A percentile compares a stretch with the other conserved stretches of the same genome.
Evolutionary conservation across 2,888 invertebrate species (phyloP).

Genomic region (Peribatodes rhomboidaria): DNA sequence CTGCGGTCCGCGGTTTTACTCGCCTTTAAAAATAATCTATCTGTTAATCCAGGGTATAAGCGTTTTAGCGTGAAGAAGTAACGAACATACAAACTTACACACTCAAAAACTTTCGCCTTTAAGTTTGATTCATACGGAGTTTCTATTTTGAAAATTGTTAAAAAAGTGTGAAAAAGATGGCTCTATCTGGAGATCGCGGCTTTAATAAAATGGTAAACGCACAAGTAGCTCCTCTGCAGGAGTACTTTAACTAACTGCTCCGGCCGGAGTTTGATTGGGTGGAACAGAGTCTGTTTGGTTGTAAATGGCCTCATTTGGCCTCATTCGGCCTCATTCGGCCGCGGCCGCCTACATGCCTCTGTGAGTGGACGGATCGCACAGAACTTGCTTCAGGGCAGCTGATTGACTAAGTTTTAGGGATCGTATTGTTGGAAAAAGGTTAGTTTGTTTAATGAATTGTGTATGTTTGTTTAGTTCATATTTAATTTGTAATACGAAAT

Average conservation of each 20-base stretch:
- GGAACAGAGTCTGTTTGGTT: slow-evolving; percentile 32
- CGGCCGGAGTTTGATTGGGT: slow-evolving; percentile 36
- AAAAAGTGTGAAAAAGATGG: no score
- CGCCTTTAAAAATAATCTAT: no score
- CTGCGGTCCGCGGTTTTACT: no score
- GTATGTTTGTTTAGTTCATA: not conserved
- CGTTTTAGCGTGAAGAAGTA: no score
- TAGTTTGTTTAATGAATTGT: not conserved
- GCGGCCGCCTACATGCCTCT: not conserved
- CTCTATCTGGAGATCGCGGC: no score
- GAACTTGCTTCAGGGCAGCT: not conserved
- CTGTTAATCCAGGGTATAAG: no score
- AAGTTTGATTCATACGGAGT: no score
- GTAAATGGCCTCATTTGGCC: slow-evolving; percentile 35
- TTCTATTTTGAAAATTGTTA: no score
- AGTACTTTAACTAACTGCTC: slow-evolving; percentile 29
- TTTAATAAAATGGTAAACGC: no score
- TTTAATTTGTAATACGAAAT: not conserved
- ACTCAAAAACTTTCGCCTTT: no score
- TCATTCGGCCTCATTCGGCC: slow-evolving; percentile 7
- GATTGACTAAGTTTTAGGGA: slow-evolving; percentile 7
- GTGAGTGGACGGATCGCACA: not conserved
- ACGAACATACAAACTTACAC: no score
- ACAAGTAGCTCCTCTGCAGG: slow-evolving; percentile 11
- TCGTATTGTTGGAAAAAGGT: not conserved